Evolutionary conservation across 2,113 vertebrate species (phyloP).

Genomic region (Dolichallabes microphthalmus): DNA sequence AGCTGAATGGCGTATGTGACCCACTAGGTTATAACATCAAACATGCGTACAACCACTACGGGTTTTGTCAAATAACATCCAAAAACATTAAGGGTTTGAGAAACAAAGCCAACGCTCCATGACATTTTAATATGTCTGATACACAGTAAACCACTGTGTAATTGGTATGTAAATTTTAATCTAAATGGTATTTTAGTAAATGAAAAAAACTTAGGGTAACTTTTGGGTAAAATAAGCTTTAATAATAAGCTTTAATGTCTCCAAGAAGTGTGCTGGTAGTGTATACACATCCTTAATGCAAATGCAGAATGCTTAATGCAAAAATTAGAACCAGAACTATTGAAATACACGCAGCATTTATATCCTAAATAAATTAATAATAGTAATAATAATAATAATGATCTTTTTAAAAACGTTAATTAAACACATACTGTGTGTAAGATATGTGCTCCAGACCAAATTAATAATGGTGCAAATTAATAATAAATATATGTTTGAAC

Average conservation of each 20-base stretch:
- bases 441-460: background rate
- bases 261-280: background rate
- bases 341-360: background rate
- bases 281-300: background rate
- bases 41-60: background rate
- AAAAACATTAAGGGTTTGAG: background rate
- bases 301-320: too few species aligned
- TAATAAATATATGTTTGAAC: background rate
- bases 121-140: background rate
- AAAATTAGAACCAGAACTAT: background rate
- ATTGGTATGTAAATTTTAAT: background rate
- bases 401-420: background rate
- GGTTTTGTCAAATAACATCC: background rate
- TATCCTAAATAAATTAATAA: background rate
- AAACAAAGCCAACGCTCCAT: background rate
- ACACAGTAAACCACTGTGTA: background rate
- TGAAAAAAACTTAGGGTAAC: background rate
- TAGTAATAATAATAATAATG: too few species aligned
- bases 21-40: background rate
- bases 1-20: background rate
- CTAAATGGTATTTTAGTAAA: background rate
- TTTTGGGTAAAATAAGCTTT: too few species aligned
- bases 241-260: background rate
- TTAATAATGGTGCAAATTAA: background rate
- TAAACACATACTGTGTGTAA: background rate